Base-by-base conservation (phyloP, 2,888 invertebrate genomes). In the Carcina quercana region DNA sequence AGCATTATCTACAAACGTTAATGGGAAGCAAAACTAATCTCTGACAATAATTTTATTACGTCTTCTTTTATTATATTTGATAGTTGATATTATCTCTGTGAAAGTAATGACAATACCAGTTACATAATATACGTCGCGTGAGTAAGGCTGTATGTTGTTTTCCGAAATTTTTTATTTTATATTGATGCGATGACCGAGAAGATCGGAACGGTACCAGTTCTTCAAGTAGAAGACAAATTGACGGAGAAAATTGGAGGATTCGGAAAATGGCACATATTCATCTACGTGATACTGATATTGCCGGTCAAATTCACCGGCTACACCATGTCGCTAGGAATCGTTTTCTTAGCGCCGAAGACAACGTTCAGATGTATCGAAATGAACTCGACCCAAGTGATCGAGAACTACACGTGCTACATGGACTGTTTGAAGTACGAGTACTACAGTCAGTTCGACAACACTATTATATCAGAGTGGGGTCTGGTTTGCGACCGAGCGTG, bases 391-490 rank as follows among this genome's bases (percentile, higher is more conserved):
- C 47, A 50, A 2, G 39, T 29, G 15, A 45, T 66, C 8, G 59
- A 67, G 22, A 76, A 75, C 10, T 70, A 61, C 0, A 49, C 56
- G 6, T 89, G 89, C 47, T 74, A 82, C 6, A 42, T 47, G 3
- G 78, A 86, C 2, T 90, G 90, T 49, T 49, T 71, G 0, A 54
- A 63, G 35, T 76, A 87, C 45, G 67, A 80, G 7, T 91, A 86
- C 49, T 86, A 88, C 44, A 86, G 80, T 27, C 62, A 87, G 8
- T 91, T 92, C 50, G 65, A 85, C 2, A 86, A 88, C 47, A 91
- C 90, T 0, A 90, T 92, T 8, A 80, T 87, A 28, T 88, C 88
- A 0, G 87, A 92, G 80, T 93, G 90, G 89, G 84, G 87, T 49
- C 68, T 93, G 37, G 87, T 91, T 0, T 92, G 91, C 56, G 79